Base-by-base conservation (phyloP, 1,140 invertebrate species). In the Pseudomyrmex gracilis region DNA sequence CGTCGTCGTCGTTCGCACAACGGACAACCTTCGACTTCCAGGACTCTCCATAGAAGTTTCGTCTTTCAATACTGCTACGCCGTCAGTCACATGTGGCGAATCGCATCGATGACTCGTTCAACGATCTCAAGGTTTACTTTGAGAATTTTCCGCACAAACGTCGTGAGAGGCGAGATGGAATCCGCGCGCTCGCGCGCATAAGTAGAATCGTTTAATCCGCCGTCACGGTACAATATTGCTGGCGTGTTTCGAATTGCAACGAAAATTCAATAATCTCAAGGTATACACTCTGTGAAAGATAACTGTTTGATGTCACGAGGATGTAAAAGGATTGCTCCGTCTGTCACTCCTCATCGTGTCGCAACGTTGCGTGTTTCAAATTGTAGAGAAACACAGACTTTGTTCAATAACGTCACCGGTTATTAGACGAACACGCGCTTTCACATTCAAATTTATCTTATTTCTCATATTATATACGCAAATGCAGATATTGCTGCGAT, bases 21-120 rank as follows among this genome's bases (percentile, higher is more conserved):
- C 51, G 64, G 12, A 20, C 43, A 70, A 15, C 15, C 61, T 77
- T 77, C 61, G 49, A 67, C 64, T 78, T 58, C 20, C 53, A 70
- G 43, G 45, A 71, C 43, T 47, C 34, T 34, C 34, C 34, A 24
- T 17, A 17, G 74, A 77, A 66, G 51, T 10, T 34, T 34, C 13
- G 47, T 3, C 20, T 17, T 51, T 68, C 74, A 51, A 43, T 57
- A 12, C 24, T 34, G 51, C 49, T 10, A 34, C 61, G 12, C 22
- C 61, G 34, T 12, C 43, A 22, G 76, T 8, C 60, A 68, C 64
- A 78, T 49, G 43, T 80, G 43, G 22, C 53, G 76, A 80, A 70
- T 80, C 76, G 76, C 76, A 78, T 78, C 64, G 53, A 78, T 70
- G 43, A 78, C 64, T 70, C 64, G 64, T 70, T 20, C 51, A 13